Evolutionary conservation across 2,888 invertebrate species (phyloP).

Genomic region (Ophion costatus): DNA sequence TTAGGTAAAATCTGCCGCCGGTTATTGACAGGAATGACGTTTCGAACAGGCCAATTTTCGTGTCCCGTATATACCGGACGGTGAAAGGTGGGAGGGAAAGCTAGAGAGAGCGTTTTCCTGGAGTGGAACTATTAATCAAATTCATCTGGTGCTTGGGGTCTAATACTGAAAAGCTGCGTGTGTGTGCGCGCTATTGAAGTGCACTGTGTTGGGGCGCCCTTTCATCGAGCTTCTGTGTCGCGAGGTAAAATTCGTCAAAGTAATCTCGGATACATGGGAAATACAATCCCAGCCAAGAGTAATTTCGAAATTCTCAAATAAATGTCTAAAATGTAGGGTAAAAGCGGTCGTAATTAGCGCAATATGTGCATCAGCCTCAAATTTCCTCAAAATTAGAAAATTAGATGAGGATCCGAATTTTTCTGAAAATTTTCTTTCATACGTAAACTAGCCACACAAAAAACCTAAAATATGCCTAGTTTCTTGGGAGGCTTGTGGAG

Average conservation of each 20-base stretch:
- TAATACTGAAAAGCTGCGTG: neutral
- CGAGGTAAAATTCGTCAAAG: conserved; percentile 1
- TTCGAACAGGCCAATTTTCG: neutral
- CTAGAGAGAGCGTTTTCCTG: neutral
- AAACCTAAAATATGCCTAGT: too few relatives aligned
- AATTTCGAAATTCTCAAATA: neutral
- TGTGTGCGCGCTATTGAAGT: neutral
- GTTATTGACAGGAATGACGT: neutral
- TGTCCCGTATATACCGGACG: neutral
- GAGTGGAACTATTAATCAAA: conserved; percentile 24
- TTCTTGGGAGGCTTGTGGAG: too few relatives aligned
- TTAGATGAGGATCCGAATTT: too few relatives aligned
- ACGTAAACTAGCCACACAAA: too few relatives aligned
- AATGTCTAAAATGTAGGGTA: too few relatives aligned
- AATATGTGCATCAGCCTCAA: too few relatives aligned
- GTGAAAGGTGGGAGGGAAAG: neutral
- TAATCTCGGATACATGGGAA: neutral
- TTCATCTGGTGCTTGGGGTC: neutral
- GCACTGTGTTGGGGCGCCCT: neutral
- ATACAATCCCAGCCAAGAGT: neutral
- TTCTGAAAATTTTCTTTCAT: too few relatives aligned
- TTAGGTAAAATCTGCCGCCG: neutral
- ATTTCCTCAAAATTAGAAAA: too few relatives aligned
- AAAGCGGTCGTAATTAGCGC: too few relatives aligned
- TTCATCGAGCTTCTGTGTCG: conserved; percentile 15